Evolutionary conservation across 1,140 invertebrate species (phyloP), one percentile per base, ranked within the genome.

Genomic region (Rhynchophorus ferrugineus): DNA sequence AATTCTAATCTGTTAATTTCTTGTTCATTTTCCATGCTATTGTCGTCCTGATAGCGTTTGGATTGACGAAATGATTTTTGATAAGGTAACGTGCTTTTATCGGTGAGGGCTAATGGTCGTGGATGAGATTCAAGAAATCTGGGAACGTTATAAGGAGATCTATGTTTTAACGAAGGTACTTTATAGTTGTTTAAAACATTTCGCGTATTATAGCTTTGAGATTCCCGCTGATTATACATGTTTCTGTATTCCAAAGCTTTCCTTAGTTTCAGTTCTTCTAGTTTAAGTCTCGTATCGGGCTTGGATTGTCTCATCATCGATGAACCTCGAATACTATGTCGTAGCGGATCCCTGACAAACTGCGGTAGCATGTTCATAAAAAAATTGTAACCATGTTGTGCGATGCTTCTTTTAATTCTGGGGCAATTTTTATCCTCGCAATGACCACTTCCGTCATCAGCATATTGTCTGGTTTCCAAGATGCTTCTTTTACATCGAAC

Each of bases 361-460:
- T 48, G 34, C 16, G 56, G 56, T 7, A 58, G 13, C 51, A 58
- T 54, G 16, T 54, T 51, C 44, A 58, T 33, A 11, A 58, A 39
- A 34, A 54, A 58, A 43, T 58, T 58, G 36, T 54, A 54, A 2
- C 56, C 44, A 44, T 54, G 36, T 41, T 50, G 29, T n/a, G 50
- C 35, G 21, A 53, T 13, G 16, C 46, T 43, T 14, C 50, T 16
- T 29, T 53, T 45, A 6, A 6, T n/a, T 50, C 48, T 50, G 1
- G 22, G 8, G 3, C n/a, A 14, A 8, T 34, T 17, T 35, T 46
- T 17, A 11, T 11, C 22, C 1, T 44, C n/a, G 18, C 37, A 9
- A 8, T 9, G n/a, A 39, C 16, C 11, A 17, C 37, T 39, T 14
- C 16, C 9, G 16, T 17, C 18, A n/a, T 39, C 37, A 17, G n/a